These are phyloP conservation scores for Itoplectis maculator DNA, from an alignment of 2,888 invertebrate species.

Conservation along the genomic window DNA sequence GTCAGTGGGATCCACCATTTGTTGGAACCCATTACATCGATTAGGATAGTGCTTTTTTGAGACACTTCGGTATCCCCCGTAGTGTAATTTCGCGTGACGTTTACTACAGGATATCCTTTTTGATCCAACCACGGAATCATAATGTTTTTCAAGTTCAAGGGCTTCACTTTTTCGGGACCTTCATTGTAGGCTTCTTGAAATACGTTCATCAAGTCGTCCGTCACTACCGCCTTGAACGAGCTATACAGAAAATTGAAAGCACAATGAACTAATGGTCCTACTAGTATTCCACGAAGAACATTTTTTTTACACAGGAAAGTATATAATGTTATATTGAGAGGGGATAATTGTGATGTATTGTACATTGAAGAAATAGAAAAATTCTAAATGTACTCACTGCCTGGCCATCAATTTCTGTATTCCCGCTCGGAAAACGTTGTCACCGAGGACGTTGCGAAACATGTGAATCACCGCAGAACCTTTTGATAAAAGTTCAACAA, in stretches of 20 bases:
- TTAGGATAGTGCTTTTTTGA: slow-evolving; percentile 84
- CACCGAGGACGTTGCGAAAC: slow-evolving; percentile 86
- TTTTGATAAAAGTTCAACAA: slow-evolving; percentile 40
- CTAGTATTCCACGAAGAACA: not conserved
- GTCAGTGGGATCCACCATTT: slow-evolving; percentile 80
- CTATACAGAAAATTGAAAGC: slow-evolving; percentile 44
- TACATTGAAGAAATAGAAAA: not conserved
- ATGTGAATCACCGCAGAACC: slow-evolving; percentile 86
- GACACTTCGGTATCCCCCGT: slow-evolving; percentile 80
- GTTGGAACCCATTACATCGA: accelerated
- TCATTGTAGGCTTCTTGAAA: slow-evolving; percentile 67
- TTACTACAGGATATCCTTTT: slow-evolving; percentile 88
- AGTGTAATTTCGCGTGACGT: slow-evolving; percentile 85
- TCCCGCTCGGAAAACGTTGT: slow-evolving; percentile 87
- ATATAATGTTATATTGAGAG: too few relatives aligned
- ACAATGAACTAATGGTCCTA: not conserved
- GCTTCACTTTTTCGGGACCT: slow-evolving; percentile 69
- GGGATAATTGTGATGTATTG: too few relatives aligned
- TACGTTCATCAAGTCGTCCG: slow-evolving; percentile 72
- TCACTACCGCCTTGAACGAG: slow-evolving; percentile 65
- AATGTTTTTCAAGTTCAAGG: slow-evolving; percentile 77
- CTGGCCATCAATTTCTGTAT: slow-evolving; percentile 84
- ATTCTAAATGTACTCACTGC: slow-evolving; percentile 79
- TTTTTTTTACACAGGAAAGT: not conserved
- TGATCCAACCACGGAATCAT: slow-evolving; percentile 87